Conservation (phyloP, 2,797 vertebrate genomes). For the Sus cebifrons region DNA sequence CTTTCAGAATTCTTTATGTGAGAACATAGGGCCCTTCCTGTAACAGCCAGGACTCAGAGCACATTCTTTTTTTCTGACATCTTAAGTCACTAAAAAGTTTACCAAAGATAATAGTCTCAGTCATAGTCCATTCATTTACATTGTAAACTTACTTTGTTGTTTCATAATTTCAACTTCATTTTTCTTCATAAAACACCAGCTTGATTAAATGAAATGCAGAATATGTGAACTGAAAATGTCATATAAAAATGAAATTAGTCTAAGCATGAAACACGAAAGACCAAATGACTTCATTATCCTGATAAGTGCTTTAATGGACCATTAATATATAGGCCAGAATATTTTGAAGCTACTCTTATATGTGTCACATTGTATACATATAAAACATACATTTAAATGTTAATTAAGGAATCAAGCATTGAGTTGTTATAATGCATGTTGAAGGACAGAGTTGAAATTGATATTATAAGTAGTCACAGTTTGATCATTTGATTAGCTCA, state of each 20-base stretch:
- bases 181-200: constrained; percentile 35
- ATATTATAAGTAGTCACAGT: neutral
- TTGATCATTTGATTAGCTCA: constrained; percentile 24
- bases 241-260: constrained; percentile 78
- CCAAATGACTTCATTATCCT: constrained; percentile 77
- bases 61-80: neutral
- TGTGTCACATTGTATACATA: neutral
- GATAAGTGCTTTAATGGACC: constrained; percentile 57
- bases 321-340: constrained; percentile 29
- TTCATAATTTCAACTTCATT: constrained; percentile 44
- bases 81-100: constrained; percentile 16
- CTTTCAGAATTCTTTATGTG: neutral
- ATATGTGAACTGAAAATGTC: constrained; percentile 49
- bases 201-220: constrained; percentile 75
- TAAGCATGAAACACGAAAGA: constrained; percentile 52
- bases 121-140: constrained; percentile 36
- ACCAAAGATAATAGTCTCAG: constrained; percentile 23
- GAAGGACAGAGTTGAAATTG: constrained; percentile 37
- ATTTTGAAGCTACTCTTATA: constrained; percentile 53
- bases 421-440: neutral
- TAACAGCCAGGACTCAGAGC: neutral
- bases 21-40: neutral
- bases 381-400: constrained; percentile 50
- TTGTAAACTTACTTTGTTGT: constrained; percentile 30
- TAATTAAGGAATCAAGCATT: constrained; percentile 14